Base-by-base conservation (phyloP, 2,888 invertebrate genomes). In the Agonopterix arenella region DNA sequence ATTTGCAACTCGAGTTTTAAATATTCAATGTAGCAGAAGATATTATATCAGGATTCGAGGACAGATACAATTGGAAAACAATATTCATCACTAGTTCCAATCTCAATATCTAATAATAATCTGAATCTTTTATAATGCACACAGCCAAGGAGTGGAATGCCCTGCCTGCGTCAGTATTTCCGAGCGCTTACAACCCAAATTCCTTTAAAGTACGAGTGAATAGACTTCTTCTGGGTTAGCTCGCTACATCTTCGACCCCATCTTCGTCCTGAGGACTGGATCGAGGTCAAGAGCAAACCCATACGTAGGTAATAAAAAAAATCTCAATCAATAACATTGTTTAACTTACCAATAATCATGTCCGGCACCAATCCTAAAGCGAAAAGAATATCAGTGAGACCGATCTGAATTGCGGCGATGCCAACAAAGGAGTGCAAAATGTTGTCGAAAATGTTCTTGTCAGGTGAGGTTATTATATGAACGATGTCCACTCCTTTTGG, bases 351-450 rank as follows among this genome's bases (percentile, higher is more conserved):
- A 56, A 66, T 64, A 36, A 64, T 61, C 10, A 55, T 55, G 41
- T 62, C 62, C 2, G 62, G 62, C 8, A 55, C 47, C 4, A 62
- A 11, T 11, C 57, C 60, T 7, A 67, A 10, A 28, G 47, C 56
- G 18, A 66, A 68, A 13, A 91, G 60, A 1, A 64, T 45, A 53
- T 67, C 65, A 43, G 67, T 67, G 0, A 67, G 55, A 4, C 77
- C 89, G 53, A 93, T 92, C 86, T 91, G 84, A 2, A 86, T 67
- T 0, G 94, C 93, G 11, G 94, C 93, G 55, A 95, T 95, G 11
- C 93, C 92, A 18, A 95, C 92, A 74, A 95, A 95, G 2, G 93
- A 93, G 73, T 93, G 85, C 7, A 93, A 68, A 43, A 93, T 93
- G 63, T 93, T 92, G 50, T 75, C 67, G 45, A 70, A 76, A 36